Evolutionary conservation across 2,797 vertebrate genomes (phyloP).

Genomic region (Centroberyx gerrardi): DNA sequence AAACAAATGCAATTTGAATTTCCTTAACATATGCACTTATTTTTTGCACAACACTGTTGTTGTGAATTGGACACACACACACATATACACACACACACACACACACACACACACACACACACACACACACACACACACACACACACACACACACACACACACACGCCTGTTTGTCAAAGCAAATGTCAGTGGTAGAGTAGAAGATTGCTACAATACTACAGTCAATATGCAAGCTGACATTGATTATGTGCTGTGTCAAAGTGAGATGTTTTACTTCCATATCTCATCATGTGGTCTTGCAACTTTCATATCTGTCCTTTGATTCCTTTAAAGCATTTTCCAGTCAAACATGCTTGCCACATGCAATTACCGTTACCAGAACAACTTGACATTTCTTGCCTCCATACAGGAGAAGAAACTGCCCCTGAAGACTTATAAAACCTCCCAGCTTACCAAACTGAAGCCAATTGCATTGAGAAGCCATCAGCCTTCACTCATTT

Average conservation of each 20-base stretch:
- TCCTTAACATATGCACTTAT: too few species aligned
- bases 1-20: too few species aligned
- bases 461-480: slow-evolving; percentile 25
- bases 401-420: background rate
- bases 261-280: background rate
- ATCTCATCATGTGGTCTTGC: background rate
- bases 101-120: slow-evolving; percentile 4
- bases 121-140: background rate
- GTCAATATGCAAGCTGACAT: background rate
- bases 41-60: too few species aligned
- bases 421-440: slow-evolving; percentile 19
- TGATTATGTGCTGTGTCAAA: background rate
- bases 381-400: background rate
- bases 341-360: background rate
- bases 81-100: too few species aligned
- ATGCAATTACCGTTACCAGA: background rate
- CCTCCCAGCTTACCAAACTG: slow-evolving; percentile 18
- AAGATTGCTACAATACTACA: background rate
- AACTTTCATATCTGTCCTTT: background rate
- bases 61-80: background rate
- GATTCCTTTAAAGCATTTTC: background rate
- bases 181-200: background rate
- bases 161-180: background rate
- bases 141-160: background rate
- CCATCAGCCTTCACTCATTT: slow-evolving; percentile 24